These are phyloP conservation scores for Eulithis prunata DNA, from an alignment of 2,888 invertebrate genomes.

Conservation along the genomic window DNA sequence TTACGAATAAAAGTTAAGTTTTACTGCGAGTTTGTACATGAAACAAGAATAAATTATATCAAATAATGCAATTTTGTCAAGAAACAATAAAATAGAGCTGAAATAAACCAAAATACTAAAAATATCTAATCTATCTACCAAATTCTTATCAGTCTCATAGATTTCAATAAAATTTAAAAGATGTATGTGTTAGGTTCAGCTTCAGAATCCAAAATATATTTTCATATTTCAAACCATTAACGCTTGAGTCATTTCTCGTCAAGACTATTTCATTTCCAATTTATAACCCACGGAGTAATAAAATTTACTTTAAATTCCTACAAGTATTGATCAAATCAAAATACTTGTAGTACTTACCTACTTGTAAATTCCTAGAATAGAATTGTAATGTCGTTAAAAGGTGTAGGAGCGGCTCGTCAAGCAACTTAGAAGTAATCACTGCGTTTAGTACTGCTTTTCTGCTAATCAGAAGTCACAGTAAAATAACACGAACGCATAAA, in stretches of 20 bases:
- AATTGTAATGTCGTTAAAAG: slow-evolving; percentile 11
- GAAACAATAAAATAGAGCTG: no score
- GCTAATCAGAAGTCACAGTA: slow-evolving; percentile 22
- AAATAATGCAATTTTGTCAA: not conserved
- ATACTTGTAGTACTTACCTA: not conserved
- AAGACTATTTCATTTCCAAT: not conserved
- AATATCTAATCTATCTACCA: no score
- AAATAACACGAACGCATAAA: not conserved
- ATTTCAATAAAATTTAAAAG: no score
- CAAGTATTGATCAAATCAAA: slow-evolving; percentile 6
- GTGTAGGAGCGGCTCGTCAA: slow-evolving; percentile 21
- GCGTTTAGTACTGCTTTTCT: slow-evolving; percentile 22
- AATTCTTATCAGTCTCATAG: no score
- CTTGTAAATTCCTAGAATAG: slow-evolving; percentile 4
- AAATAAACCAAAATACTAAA: no score
- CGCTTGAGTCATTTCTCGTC: not conserved
- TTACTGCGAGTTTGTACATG: slow-evolving; percentile 14
- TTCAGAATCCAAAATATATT: no score
- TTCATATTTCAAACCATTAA: no score
- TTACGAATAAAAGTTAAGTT: slow-evolving; percentile 21
- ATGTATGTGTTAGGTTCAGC: no score
- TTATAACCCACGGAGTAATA: not conserved
- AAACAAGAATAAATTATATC: not conserved
- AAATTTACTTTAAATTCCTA: not conserved
- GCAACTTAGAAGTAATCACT: slow-evolving; percentile 9